Conservation (phyloP, 2,888 invertebrate genomes). For the Liposcelis brunnea region DNA sequence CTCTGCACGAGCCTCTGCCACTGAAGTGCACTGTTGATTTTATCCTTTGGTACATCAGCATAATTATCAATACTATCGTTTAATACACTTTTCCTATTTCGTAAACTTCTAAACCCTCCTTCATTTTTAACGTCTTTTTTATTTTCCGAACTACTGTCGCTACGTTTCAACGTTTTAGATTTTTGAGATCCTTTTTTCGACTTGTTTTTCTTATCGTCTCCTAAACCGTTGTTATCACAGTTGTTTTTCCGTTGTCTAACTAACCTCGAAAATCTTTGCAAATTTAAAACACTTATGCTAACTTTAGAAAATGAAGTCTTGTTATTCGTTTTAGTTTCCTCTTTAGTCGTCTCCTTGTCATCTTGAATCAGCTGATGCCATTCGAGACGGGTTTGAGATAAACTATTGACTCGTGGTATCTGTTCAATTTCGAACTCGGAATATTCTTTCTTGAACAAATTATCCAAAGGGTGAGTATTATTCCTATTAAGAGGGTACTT, state of each 20-base stretch:
- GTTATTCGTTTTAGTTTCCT: background rate
- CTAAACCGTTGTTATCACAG: background rate
- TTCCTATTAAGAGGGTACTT: too few species aligned
- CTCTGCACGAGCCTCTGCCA: too few species aligned
- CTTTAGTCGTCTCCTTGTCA: conserved; percentile 2
- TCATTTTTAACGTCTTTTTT: background rate
- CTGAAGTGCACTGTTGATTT: too few species aligned
- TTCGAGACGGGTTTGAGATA: conserved; percentile 2
- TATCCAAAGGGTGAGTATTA: too few species aligned
- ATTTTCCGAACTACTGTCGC: background rate
- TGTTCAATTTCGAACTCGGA: too few species aligned
- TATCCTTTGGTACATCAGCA: too few species aligned
- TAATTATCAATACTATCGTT: background rate
- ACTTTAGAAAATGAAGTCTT: background rate
- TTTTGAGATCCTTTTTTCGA: background rate
- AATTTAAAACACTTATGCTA: background rate
- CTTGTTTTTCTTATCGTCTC: background rate
- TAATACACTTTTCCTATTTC: background rate
- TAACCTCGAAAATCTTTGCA: background rate
- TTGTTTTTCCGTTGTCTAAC: conserved; percentile 1
- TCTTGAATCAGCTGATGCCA: conserved; percentile 5
- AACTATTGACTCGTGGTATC: too few species aligned
- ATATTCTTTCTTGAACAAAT: too few species aligned
- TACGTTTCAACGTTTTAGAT: background rate
- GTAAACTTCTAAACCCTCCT: background rate